Conservation (phyloP, 2,888 invertebrate species). For the Morinoia aosen region DNA sequence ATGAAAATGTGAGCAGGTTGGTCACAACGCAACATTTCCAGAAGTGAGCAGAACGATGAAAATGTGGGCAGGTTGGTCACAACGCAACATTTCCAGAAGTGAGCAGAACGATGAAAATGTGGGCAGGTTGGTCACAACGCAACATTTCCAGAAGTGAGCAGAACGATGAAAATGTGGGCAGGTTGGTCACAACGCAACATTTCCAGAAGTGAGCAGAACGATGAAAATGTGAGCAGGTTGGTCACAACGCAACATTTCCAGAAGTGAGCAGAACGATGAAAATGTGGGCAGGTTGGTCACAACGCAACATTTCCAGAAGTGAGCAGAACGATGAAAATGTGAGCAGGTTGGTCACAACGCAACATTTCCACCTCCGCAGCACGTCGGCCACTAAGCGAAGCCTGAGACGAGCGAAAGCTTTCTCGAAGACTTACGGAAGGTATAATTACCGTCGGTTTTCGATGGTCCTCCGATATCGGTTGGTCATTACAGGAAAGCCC, state of each 20-base stretch:
- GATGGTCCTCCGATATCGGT: constrained; percentile 34
- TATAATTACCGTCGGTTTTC: constrained; percentile 34
- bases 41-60: too few species aligned
- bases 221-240: background rate
- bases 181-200: background rate
- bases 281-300: background rate
- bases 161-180: background rate
- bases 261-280: too few species aligned
- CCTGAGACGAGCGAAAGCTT: constrained; percentile 6
- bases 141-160: background rate
- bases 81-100: background rate
- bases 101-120: too few species aligned
- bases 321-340: background rate
- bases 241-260: background rate
- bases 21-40: background rate
- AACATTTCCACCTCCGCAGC: background rate
- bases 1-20: background rate
- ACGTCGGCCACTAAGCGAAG: background rate
- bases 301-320: background rate
- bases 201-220: too few species aligned
- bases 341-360: background rate
- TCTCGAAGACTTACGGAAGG: constrained; percentile 1
- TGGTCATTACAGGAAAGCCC: constrained; percentile 37
- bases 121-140: background rate
- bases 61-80: background rate